phyloP scores from a whole-genome alignment of 53 echinoderm and acorn worm species.

The Stichopus horrens region DNA sequence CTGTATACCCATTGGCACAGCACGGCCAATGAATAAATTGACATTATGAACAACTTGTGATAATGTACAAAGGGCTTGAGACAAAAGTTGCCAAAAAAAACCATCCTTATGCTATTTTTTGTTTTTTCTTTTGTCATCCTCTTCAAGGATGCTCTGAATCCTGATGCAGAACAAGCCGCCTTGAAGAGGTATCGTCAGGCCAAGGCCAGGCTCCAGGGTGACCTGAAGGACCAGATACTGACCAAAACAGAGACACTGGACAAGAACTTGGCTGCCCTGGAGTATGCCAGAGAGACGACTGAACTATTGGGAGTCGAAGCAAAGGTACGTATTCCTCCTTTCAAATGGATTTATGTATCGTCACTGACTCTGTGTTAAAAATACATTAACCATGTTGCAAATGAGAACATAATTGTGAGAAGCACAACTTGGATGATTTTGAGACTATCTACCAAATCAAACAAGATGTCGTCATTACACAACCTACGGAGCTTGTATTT shows the following conservation, averaged over 20 bases:
- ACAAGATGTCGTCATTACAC: too few species aligned
- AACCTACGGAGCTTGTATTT: not conserved
- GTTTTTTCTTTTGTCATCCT: not conserved
- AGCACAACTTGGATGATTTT: too few species aligned
- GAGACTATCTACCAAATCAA: too few species aligned
- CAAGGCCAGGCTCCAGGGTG: slow-evolving; percentile 88
- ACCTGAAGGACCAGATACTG: slow-evolving; percentile 91
- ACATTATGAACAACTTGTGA: too few species aligned
- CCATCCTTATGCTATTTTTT: not conserved
- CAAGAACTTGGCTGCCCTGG: slow-evolving; percentile 82
- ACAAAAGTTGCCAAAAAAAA: not conserved
- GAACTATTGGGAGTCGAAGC: slow-evolving; percentile 89
- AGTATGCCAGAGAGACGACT: slow-evolving; percentile 80
- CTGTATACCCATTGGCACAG: too few species aligned
- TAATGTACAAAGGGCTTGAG: too few species aligned
- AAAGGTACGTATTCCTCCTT: slow-evolving; percentile 54
- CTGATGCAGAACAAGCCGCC: slow-evolving; percentile 86
- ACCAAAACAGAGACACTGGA: slow-evolving; percentile 93
- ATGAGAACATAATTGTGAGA: too few species aligned
- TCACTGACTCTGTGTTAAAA: too few species aligned
- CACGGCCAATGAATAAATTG: too few species aligned
- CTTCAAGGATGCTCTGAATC: slow-evolving; percentile 88
- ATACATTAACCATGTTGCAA: too few species aligned
- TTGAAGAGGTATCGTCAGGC: slow-evolving; percentile 84
- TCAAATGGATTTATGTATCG: not conserved